Base-by-base conservation (phyloP, 2,888 invertebrate species). In the Toxonevra muliebris region DNA sequence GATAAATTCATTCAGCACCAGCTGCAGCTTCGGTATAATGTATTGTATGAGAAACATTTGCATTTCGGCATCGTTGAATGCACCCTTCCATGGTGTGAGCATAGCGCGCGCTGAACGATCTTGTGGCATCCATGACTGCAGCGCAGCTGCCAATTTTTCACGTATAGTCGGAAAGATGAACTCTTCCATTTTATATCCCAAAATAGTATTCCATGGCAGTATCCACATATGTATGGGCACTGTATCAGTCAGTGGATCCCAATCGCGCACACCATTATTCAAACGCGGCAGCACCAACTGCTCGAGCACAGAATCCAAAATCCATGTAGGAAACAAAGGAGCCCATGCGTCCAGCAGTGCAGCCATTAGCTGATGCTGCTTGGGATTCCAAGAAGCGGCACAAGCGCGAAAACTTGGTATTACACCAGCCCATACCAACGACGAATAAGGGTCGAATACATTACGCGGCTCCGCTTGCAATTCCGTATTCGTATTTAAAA, bases 221-320 rank as follows among this genome's bases (percentile, higher is more conserved):
- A 98, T 91, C 99, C 99, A 99, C 5, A 92, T 90, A 84, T 99
- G 98, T 74, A 99, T 93, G 13, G 98, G 98, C 73, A 96, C 90
- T 0, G 94, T 94, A 83, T 99, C 98, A 0, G 93, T 93, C 1
- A 97, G 88, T 1, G 99, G 99, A 87, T 99, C 95, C 99, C 99
- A 98, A 64, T 89, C 89, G 55, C 93, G 90, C 0, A 96, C 96
- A 74, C 93, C 95, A 0, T 88, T 85, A 19, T 89, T 87, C 48
- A 94, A 82, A 52, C 90, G 88, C 0, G 96, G 95, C 77, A 95
- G 87, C 61, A 98, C 88, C 60, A 92, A 86, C 76, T 95, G 92
- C 64, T 96, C 91, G n/a, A 94, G 88, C 66, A 95, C 88, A 77
- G 94, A 92, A 72, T 92, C 90, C 71, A 93, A 77, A 69, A 98